A percentile compares a stretch with the other conserved stretches of the same genome.
Conservation (phyloP, 2,113 vertebrate species). For the Gymnobelideus leadbeateri region DNA sequence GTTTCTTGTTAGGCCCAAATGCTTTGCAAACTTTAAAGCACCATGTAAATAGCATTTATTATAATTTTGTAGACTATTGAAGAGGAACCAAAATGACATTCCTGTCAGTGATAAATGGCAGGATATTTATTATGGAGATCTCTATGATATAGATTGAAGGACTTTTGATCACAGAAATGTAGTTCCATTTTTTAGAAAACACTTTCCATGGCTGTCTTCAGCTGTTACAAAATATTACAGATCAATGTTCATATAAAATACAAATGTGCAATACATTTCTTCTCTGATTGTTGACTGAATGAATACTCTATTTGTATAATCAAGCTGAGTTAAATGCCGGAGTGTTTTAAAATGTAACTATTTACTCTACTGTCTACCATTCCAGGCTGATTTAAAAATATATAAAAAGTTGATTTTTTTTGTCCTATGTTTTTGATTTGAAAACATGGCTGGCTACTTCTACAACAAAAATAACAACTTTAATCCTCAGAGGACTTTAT, state of each 20-base stretch:
- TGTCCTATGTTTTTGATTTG: not conserved
- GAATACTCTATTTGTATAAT: not conserved
- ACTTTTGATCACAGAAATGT: not conserved
- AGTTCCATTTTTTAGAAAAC: not conserved
- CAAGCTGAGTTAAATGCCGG: not conserved
- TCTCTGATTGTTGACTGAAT: not conserved
- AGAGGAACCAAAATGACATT: not conserved
- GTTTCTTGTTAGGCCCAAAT: not conserved
- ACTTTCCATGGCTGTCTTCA: not conserved
- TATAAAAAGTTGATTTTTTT: not conserved
- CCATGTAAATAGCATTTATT: not conserved
- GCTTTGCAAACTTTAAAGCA: not conserved
- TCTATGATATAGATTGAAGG: not conserved
- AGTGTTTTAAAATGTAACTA: not conserved
- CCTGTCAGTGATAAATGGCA: not conserved
- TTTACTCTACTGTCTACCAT: not conserved
- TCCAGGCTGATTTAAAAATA: not conserved
- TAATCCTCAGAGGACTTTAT: not conserved
- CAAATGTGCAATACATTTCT: not conserved
- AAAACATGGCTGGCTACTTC: not conserved
- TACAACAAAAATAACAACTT: not conserved
- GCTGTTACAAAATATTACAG: not conserved
- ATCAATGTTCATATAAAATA: not conserved
- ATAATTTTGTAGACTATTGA: not conserved
- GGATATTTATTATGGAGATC: not conserved